These are phyloP conservation scores for Lycophotia porphyrea DNA, from an alignment of 2,888 invertebrate species.

Conservation along the genomic window DNA sequence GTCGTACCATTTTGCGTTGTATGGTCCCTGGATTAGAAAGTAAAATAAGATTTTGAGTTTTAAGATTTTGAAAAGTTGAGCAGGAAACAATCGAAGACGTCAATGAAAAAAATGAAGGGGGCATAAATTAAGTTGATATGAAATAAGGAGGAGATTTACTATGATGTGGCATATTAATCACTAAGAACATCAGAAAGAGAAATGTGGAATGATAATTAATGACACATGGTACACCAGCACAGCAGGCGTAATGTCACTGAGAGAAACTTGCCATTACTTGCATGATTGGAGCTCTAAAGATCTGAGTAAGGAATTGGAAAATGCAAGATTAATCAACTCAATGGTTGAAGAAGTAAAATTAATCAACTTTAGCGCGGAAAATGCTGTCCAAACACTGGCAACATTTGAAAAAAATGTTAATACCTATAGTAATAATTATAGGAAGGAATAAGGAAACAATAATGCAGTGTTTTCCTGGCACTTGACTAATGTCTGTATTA, in stretches of 20 bases:
- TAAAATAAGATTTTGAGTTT: neutral
- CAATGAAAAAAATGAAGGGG: neutral
- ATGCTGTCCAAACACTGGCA: neutral
- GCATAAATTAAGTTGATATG: neutral
- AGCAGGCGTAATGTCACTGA: too few species aligned
- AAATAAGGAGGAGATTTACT: neutral
- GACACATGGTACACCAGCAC: too few species aligned
- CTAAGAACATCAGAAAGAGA: neutral
- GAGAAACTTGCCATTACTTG: neutral
- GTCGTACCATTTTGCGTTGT: conserved; percentile 63
- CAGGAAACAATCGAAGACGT: neutral
- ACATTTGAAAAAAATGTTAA: neutral
- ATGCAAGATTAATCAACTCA: neutral
- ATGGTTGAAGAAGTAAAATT: neutral
- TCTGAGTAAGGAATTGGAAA: neutral
- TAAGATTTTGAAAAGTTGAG: neutral
- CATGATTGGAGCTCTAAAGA: neutral
- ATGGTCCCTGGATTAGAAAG: conserved; percentile 70
- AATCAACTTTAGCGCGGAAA: neutral
- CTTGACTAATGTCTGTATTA: conserved; percentile 20
- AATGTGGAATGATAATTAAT: too few species aligned
- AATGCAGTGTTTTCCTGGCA: neutral
- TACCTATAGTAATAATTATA: neutral
- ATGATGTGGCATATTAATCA: neutral
- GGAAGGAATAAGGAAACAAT: neutral